Conservation (phyloP, 2,797 vertebrate genomes). For the Micropoecilia bifurca region DNA sequence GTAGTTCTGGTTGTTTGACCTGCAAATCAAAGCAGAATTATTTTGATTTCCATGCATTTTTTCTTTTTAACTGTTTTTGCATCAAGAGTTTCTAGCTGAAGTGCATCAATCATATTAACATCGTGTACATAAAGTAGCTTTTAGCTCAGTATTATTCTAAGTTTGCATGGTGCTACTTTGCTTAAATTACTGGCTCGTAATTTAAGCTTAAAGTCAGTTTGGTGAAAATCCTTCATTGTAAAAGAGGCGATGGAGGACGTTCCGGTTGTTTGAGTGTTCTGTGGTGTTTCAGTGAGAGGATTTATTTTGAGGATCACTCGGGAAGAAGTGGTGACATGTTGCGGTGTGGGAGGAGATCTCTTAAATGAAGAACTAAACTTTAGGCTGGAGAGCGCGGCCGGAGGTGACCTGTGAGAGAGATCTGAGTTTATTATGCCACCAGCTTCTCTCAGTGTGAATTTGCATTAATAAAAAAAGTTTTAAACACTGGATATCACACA, state of each 20-base stretch:
- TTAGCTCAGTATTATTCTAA: background rate
- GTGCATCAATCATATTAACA: background rate
- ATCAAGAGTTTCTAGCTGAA: background rate
- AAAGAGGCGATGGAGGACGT: background rate
- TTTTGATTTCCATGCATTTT: background rate
- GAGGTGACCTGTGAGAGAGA: background rate
- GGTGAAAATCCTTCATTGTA: background rate
- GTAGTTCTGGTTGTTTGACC: constrained; percentile 3
- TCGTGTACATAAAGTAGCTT: background rate
- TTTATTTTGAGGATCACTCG: background rate
- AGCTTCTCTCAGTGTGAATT: background rate
- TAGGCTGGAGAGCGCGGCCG: background rate
- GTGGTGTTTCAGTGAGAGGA: background rate
- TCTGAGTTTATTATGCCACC: background rate
- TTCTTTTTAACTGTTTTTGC: background rate
- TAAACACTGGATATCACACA: background rate
- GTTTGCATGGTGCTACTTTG: background rate
- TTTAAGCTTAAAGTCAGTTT: background rate
- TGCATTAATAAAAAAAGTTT: background rate
- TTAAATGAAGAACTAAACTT: background rate
- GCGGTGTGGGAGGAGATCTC: background rate
- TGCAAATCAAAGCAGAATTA: background rate
- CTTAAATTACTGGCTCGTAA: background rate
- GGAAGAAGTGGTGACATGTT: background rate
- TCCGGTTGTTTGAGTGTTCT: background rate